phyloP scores from a whole-genome alignment of 2,888 invertebrate genomes.

The Nesidiocoris tenuis region DNA sequence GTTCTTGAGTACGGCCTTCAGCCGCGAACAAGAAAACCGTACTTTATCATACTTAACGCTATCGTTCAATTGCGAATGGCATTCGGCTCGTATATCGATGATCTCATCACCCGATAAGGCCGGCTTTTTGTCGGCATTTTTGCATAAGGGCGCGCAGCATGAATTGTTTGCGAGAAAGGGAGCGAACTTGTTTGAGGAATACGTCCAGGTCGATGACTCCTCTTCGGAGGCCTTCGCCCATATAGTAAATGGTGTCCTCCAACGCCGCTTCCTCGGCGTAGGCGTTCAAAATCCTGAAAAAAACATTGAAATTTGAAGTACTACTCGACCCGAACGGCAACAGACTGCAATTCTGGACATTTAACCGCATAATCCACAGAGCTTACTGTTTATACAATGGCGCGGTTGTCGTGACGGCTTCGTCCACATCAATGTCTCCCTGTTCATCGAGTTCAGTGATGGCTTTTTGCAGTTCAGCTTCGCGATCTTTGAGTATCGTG shows the following conservation, averaged over 20 bases:
- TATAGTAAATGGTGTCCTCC: constrained; percentile 97
- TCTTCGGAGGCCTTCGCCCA: constrained; percentile 90
- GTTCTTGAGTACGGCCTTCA: too few species aligned
- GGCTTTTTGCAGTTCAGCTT: constrained; percentile 78
- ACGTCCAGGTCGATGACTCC: constrained; percentile 93
- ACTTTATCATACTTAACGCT: too few species aligned
- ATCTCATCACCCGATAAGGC: constrained; percentile 65
- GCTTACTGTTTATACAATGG: constrained; percentile 91
- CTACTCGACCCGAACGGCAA: neutral
- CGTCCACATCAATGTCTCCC: constrained; percentile 87
- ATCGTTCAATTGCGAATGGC: too few species aligned
- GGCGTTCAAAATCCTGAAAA: constrained; percentile 75
- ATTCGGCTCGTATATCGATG: too few species aligned
- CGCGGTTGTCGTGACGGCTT: constrained; percentile 93
- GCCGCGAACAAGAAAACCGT: too few species aligned
- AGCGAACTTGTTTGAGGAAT: constrained; percentile 94
- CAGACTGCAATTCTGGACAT: too few species aligned
- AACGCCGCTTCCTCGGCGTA: constrained; percentile 97
- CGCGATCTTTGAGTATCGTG: constrained; percentile 78
- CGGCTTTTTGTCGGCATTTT: constrained; percentile 65
- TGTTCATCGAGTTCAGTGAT: constrained; percentile 73
- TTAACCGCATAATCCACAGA: constrained; percentile 40
- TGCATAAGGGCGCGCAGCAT: constrained; percentile 93
- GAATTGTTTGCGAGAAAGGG: constrained; percentile 92
- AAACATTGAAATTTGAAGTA: neutral